Evolutionary conservation across 2,888 invertebrate genomes (phyloP), one percentile per base, ranked within the genome.

Genomic region (Rhamnusium bicolor): DNA sequence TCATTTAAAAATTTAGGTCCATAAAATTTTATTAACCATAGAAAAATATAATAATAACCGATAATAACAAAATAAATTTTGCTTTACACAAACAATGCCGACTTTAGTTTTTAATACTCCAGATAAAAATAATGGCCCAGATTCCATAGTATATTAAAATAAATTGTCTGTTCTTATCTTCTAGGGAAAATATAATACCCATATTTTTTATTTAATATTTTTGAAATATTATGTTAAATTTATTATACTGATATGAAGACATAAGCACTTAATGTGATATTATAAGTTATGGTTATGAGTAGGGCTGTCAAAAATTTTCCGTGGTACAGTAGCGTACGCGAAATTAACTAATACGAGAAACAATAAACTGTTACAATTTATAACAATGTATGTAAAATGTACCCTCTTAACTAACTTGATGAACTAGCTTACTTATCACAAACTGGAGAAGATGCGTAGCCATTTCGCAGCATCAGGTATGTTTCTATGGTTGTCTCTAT

Each of bases 161-260:
- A 63, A 63, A 63, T 51, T 14, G 63, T 51, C 63, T 49, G 63
- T 24, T 49, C 24, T 63, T 51, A 49, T 63, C 49, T 14, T 49
- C 24, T 14, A 0, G 63, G 51, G 49, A 49, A 49, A 63, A 63
- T 63, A 16, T 51, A n/a, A 24, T 19, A 27, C 49, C 46, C 46
- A 16, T 63, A n/a, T 61, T 40, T 61, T 32, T 46, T n/a, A 61
- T 61, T 61, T 51, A 63, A 29, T 63, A 49, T 49, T 63, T 63
- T 7, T 40, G 49, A 51, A 49, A 49, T 63, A 63, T 63, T 24
- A 47, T 6, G 21, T 40, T n/a, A 19, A 16, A 61, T 47, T 46
- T 61, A 61, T 61, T 46, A 61, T 40, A n/a, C 47, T 46, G 61
- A 47, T 61, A 61, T 61, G 47, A 46, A 19, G 21, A 21, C n/a